Base-by-base conservation (phyloP, 2,888 invertebrate genomes). In the Drosophila anceps region DNA sequence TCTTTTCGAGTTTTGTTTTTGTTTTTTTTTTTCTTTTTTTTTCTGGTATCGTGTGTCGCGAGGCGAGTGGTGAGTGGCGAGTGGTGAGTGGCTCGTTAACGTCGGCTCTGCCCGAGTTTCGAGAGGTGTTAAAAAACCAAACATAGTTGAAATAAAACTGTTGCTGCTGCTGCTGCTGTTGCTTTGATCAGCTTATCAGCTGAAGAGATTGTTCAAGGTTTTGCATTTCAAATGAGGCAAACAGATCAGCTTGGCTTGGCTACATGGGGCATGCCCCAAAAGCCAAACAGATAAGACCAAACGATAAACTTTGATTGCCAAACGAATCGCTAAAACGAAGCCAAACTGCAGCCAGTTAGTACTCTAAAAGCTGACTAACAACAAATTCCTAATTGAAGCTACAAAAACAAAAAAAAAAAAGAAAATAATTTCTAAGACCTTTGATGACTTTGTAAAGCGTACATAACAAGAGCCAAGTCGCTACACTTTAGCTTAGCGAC, bases 181-280 rank as follows among this genome's bases (percentile, higher is more conserved):
- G 53, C 68, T 71, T 58, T 66, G 74, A 77, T 72, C 72, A 57
- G 80, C 76, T 78, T 79, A 78, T 79, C 78, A 60, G 76, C 33
- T 55, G 59, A n/a, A 53, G 27, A 72, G 80, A 79, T 79, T 72
- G 72, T 75, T 53, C 50, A 65, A 57, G 80, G 88, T 82, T 88
- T 88, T 84, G 84, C 88, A 88, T 88, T 74, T 72, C 59, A 88
- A 84, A 84, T 84, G 83, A 84, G 88, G 13, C 57, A 55, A 20
- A 5, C 53, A 35, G 50, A 63, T 65, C 66, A 37, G 35, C 18
- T 50, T 15, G 41, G 53, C 41, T 62, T 35, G 24, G 24, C 29
- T 33, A 20, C 31, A 66, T 60, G 74, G 59, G 65, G 73, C 76
- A 76, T 69, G 78, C 68, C 53, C 60, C 74, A 62, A 64, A 64